Base-by-base conservation (phyloP, 1,140 invertebrate genomes). In the Platorchestia sp. region DNA sequence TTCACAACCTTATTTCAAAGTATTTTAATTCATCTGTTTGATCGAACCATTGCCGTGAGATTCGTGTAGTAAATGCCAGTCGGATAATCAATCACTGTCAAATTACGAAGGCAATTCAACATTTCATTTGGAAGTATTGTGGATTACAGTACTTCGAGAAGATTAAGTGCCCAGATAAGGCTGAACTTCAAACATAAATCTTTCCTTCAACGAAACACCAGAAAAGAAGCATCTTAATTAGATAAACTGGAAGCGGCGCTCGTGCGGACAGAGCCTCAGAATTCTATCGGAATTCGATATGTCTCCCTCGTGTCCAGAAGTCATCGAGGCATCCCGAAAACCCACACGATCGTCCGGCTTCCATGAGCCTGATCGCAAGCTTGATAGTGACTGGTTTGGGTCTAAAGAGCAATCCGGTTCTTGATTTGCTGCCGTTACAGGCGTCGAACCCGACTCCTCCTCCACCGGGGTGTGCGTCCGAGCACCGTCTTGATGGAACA, bases 311-410 rank as follows among this genome's bases (percentile, higher is more conserved):
- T 42, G 87, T 27, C 87, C 7, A 90, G 41, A 90, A 45, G 16
- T 47, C 91, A 93, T 93, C 91, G 91, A 93, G 47, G 91, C 91
- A 93, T 93, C 45, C 44, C 91, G 43, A 93, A 93, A 93, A 93
- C 91, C 43, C 91, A 93, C 91, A 45, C 36, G 45, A 0, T 93
- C 44, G 91, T 40, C 36, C 43, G 45, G 43, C 43, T 90, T 44
- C 87, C 87, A 44, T 47, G 91, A 93, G 91, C 36, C 44, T 93
- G 91, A 93, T 93, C 43, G 91, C 19, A 45, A 45, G 45, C 43
- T 93, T 44, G 91, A 93, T 93, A 93, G 91, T 40, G 43, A 47
- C 91, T 45, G 91, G 91, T 93, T 93, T 45, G 91, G 44, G 45
- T 47, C 91, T 40, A 45, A 93, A 47, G 43, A 7, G 43, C 45